Base-by-base conservation (phyloP, 2,113 vertebrate species). In the Amblyornis subalaris region DNA sequence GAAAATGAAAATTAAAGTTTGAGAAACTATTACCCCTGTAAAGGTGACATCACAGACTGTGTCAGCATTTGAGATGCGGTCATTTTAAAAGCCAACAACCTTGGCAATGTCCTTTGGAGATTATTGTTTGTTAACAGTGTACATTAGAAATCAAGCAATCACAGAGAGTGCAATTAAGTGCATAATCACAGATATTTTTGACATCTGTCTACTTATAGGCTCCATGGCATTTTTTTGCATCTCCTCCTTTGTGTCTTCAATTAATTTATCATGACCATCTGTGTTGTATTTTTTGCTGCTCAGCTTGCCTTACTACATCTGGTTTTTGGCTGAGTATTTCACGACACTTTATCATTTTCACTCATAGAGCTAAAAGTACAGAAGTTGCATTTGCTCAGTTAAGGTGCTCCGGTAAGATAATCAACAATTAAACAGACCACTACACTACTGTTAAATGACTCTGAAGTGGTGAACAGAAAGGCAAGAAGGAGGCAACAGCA, bases 101-200 rank as follows among this genome's bases (percentile, higher is more conserved):
- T 95, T 96, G 85, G 74, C 42, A 65, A 69, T 28, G 45, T 90
- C 91, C 88, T 89, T 89, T 82, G 58, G 74, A 94, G 89, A 66
- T 85, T 83, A 79, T 25, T 70, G 42, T 79, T 79, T 75, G 45
- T 72, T 89, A 92, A 79, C 58, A 62, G 57, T 38, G 53, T 77
- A 82, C 23, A 65, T 81, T 78, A 89, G 81, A 64, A 95, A 87
- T 65, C 80, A 76, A 79, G 94, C 89, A 95, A 96, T 96, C 94
- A 89, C 12, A 83, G 58, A 87, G 89, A 89, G 71, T 80, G 93
- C 85, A 96, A 95, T 96, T 96, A 96, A 96, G 81, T 29, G 1
- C 81, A 91, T 96, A 94, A 96, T 95, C 89, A 85, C 51, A 89
- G 91, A 91, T 96, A 96, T 89, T 95, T 96, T 96, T 94, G 93